Base-by-base conservation (phyloP, 2,888 invertebrate genomes). In the Agapetus fuscipes region DNA sequence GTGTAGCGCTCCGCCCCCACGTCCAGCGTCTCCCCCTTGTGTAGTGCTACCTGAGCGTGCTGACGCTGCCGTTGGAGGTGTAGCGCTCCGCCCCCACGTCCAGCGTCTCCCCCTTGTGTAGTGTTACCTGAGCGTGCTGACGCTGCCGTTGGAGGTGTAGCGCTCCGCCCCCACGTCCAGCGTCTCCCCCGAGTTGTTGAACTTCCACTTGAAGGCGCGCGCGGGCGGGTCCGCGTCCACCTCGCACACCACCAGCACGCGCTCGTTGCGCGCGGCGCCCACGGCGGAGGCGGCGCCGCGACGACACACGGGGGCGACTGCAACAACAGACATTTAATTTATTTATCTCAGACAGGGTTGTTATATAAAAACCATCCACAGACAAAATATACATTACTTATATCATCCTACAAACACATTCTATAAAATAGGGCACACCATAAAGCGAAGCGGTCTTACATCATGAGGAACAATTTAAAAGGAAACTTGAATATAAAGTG, bases 211-310 rank as follows among this genome's bases (percentile, higher is more conserved):
- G 70, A 91, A 93, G 56, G 78, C 80, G 52, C 84, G 83, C 39
- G 87, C 89, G 34, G 88, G 87, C 16, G 91, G 91, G 71, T 91
- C 89, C 9, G 91, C 86, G 62, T 91, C 90, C 55, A 91, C 84
- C 66, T 85, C 86, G 65, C 91, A 93, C 43, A 80, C 75, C 53
- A 91, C 85, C 61, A 88, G 82, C 51, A 89, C 79, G 39, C 81
- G 80, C 68, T 91, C 91, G 48, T 85, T 85, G 39, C 87, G 74
- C 47, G 89, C 89, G 46, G 90, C 91, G 12, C 91, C 91, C 57
- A 89, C 80, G 45, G 83, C 67, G 51, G 86, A 79, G 51, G 83
- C 80, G 52, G 82, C 82, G 51, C 73, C 32, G 10, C 49, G 30
- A 11, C 69, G 63, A 61, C 90, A 91, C 34, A 84, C 82, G 14